phyloP scores from a whole-genome alignment of 2,888 invertebrate species.

The Agrochola lychnidis region DNA sequence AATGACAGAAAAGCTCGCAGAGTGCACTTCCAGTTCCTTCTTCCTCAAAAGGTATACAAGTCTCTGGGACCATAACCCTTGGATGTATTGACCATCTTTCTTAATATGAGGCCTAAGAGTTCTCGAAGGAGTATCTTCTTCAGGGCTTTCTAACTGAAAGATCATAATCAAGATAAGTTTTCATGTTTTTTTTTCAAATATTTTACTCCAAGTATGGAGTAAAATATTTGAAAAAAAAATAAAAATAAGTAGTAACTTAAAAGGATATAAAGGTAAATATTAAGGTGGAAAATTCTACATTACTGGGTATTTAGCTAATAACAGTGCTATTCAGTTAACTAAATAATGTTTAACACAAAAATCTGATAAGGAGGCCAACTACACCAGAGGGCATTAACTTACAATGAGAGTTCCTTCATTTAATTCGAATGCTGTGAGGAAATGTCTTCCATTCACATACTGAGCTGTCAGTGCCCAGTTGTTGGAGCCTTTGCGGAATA shows the following conservation, averaged over 20 bases:
- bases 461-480: slow-evolving; percentile 88
- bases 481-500: slow-evolving; percentile 84
- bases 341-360: neutral
- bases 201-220: too few relatives aligned
- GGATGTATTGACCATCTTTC: slow-evolving; percentile 82
- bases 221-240: too few relatives aligned
- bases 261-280: neutral
- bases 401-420: slow-evolving; percentile 88
- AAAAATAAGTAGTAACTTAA: too few relatives aligned
- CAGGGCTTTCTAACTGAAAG: slow-evolving; percentile 86
- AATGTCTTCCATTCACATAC: slow-evolving; percentile 88
- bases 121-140: slow-evolving; percentile 84
- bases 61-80: slow-evolving; percentile 86
- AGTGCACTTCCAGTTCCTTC: slow-evolving; percentile 87
- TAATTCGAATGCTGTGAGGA: slow-evolving; percentile 87
- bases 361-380: neutral
- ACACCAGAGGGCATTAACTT: slow-evolving; percentile 66
- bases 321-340: neutral
- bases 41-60: slow-evolving; percentile 84
- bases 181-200: neutral
- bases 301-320: neutral
- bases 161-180: neutral
- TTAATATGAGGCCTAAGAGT: slow-evolving; percentile 83
- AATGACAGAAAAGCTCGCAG: slow-evolving; percentile 83
- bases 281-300: neutral